Conservation (phyloP, 2,888 invertebrate genomes). For the Synanthedon tipuliformis region DNA sequence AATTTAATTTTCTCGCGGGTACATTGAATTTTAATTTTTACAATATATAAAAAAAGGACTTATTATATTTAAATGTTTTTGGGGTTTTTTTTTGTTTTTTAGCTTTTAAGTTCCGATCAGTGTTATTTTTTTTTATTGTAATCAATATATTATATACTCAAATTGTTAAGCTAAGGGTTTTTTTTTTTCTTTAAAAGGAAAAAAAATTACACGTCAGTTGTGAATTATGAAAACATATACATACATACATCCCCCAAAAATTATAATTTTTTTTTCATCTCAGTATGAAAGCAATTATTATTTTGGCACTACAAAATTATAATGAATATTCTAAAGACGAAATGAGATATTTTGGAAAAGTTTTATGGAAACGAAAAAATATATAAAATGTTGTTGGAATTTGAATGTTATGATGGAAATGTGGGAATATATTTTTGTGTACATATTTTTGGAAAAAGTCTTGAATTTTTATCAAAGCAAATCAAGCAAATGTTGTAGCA, state of each 20-base stretch:
- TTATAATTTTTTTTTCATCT: not conserved
- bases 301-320: not conserved
- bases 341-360: slow-evolving; percentile 28
- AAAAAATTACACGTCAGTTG: not conserved
- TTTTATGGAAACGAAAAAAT: slow-evolving; percentile 13
- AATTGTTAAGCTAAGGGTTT: too few relatives aligned
- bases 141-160: too few relatives aligned
- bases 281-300: not conserved
- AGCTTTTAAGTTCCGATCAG: too few relatives aligned
- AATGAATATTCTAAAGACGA: slow-evolving; percentile 8
- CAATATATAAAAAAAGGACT: too few relatives aligned
- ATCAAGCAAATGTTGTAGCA: not conserved
- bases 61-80: too few relatives aligned
- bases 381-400: not conserved
- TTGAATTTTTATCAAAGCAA: not conserved
- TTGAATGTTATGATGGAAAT: slow-evolving; percentile 10
- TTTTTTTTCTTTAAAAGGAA: too few relatives aligned
- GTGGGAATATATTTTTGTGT: not conserved
- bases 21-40: too few relatives aligned
- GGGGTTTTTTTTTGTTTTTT: too few relatives aligned
- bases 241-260: not conserved
- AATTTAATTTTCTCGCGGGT: too few relatives aligned
- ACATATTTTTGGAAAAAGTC: not conserved
- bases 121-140: too few relatives aligned
- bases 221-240: not conserved